Percentiles rank a stretch among this genome's conserved stretches.
Conservation (phyloP, 2,888 invertebrate genomes). For the Cosmorhoe ocellata region DNA sequence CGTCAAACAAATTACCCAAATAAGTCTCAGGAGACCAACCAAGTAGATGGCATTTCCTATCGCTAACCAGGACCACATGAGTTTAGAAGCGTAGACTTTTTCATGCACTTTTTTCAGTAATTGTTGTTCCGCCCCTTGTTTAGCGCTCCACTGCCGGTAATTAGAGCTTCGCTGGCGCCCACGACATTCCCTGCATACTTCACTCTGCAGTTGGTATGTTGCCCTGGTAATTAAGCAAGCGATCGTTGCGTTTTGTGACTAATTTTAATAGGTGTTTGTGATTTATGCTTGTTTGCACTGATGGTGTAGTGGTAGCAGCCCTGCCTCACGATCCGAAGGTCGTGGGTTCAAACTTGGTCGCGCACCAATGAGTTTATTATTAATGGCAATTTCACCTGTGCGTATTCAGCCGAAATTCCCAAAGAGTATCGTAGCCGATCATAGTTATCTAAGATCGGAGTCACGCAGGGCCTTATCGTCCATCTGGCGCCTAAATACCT, state of each 20-base stretch:
- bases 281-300: too few species aligned
- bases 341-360: too few species aligned
- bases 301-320: too few species aligned
- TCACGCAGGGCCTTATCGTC: constrained; percentile 52
- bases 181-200: constrained; percentile 56
- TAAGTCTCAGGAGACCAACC: constrained; percentile 43
- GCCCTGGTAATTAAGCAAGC: constrained; percentile 64
- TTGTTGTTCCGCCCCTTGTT: constrained; percentile 49
- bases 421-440: constrained; percentile 6
- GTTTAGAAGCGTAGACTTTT: constrained; percentile 31
- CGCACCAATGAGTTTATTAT: not conserved
- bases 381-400: not conserved
- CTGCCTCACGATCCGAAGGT: too few species aligned
- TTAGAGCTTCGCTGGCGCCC: constrained; percentile 54
- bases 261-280: constrained; percentile 44
- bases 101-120: constrained; percentile 27
- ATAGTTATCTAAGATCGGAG: constrained; percentile 52
- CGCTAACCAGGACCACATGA: constrained; percentile 66
- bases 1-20: constrained; percentile 39
- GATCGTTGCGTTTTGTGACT: constrained; percentile 57
- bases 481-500: constrained; percentile 78
- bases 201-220: constrained; percentile 55
- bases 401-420: constrained; percentile 8
- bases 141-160: constrained; percentile 53
- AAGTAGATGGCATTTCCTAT: constrained; percentile 48